Percentiles rank a stretch among this genome's conserved stretches.
These are phyloP conservation scores for Dipodomys merriami DNA, from an alignment of 2,113 vertebrate genomes.

Conservation along the genomic window DNA sequence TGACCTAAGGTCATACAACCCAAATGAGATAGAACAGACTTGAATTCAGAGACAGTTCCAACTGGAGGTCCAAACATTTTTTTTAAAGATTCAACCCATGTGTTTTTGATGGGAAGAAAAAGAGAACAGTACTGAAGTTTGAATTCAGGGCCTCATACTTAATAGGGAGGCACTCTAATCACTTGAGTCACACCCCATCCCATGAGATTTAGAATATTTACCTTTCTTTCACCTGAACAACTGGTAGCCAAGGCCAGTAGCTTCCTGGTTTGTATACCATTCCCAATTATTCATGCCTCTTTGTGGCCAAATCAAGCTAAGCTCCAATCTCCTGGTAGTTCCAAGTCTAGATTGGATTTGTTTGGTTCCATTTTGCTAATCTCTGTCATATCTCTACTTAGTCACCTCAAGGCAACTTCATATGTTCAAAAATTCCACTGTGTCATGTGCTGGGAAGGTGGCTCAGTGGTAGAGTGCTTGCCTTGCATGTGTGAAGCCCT, in stretches of 20 bases:
- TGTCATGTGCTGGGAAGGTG: not conserved
- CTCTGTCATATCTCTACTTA: not conserved
- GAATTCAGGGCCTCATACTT: too few relatives aligned
- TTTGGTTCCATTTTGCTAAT: constrained; percentile 9
- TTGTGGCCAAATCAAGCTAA: not conserved
- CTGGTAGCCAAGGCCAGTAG: not conserved
- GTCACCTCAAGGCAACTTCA: not conserved
- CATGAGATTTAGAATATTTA: constrained; percentile 19
- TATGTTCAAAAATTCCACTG: constrained; percentile 25
- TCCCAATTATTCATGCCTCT: constrained; percentile 15
- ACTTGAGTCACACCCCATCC: not conserved
- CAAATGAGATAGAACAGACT: not conserved
- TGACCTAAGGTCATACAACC: constrained; percentile 20
- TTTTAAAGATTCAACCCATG: not conserved
- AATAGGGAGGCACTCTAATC: too few relatives aligned
- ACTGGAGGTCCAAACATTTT: not conserved
- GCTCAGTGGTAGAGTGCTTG: too few relatives aligned
- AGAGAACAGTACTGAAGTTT: too few relatives aligned
- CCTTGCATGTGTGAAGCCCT: too few relatives aligned
- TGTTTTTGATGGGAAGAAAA: not conserved
- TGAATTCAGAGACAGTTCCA: constrained; percentile 31
- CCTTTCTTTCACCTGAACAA: constrained; percentile 31
- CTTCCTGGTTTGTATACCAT: constrained; percentile 19
- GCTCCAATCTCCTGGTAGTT: not conserved
- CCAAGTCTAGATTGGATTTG: not conserved